These are phyloP conservation scores for Delphinapterus leucas DNA, from an alignment of 2,113 vertebrate species.

Conservation along the genomic window DNA sequence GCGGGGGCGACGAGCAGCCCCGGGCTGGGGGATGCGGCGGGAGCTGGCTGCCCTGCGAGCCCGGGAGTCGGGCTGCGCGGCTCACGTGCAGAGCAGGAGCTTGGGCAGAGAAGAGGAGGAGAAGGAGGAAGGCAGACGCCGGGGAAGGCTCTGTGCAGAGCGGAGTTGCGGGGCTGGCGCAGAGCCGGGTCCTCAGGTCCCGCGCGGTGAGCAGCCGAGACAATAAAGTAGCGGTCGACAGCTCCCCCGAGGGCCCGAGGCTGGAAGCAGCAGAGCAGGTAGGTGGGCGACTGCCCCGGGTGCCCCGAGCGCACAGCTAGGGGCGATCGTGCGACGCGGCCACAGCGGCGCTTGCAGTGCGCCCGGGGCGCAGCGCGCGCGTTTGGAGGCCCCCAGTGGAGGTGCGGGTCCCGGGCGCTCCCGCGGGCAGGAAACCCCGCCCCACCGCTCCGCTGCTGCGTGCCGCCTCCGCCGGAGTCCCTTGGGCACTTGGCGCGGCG, in stretches of 20 bases:
- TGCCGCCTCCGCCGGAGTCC: neutral
- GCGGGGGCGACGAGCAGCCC: neutral
- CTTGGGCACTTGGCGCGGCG: neutral
- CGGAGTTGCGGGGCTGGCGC: constrained; percentile 30
- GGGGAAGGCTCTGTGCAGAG: neutral
- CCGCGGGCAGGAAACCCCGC: neutral
- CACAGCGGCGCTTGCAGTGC: neutral
- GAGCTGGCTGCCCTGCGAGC: neutral
- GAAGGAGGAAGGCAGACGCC: neutral
- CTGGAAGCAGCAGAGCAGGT: constrained; percentile 45
- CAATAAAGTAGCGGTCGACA: constrained; percentile 68
- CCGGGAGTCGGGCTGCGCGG: neutral
- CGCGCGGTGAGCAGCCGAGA: constrained; percentile 26
- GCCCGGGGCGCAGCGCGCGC: neutral
- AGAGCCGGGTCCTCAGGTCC: neutral
- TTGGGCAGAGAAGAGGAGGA: neutral
- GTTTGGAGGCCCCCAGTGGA: neutral
- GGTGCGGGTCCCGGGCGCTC: neutral
- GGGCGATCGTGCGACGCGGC: neutral
- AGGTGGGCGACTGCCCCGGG: neutral
- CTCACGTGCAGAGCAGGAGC: neutral
- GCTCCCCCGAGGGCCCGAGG: neutral
- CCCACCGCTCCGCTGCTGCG: neutral
- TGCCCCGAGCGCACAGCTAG: neutral
- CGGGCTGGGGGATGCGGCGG: constrained; percentile 45